A percentile compares a stretch with the other conserved stretches of the same genome.
Conservation (phyloP, 1,140 invertebrate species). For the Conus betulinus region DNA sequence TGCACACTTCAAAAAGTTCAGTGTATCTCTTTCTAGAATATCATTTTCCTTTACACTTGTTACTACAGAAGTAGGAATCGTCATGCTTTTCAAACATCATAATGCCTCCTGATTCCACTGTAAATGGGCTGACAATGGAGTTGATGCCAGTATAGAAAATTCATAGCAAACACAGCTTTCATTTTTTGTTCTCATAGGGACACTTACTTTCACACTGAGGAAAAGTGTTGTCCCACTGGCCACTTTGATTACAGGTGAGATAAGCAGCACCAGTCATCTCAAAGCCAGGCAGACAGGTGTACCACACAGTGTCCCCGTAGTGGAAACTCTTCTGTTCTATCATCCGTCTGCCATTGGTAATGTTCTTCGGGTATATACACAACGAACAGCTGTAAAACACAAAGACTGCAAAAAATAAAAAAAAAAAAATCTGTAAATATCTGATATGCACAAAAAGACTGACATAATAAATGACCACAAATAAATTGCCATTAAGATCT, state of each 20-base stretch:
- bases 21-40: too few relatives aligned
- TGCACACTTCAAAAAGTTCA: too few relatives aligned
- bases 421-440: too few relatives aligned
- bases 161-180: too few relatives aligned
- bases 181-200: neutral
- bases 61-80: too few relatives aligned
- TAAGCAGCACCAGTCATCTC: conserved; percentile 90
- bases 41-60: too few relatives aligned
- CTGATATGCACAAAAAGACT: neutral
- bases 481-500: too few relatives aligned
- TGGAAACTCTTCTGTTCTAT: conserved; percentile 89
- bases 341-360: conserved; percentile 88
- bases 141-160: too few relatives aligned
- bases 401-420: too few relatives aligned
- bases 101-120: too few relatives aligned
- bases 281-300: conserved; percentile 97
- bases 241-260: conserved; percentile 90
- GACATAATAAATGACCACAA: neutral
- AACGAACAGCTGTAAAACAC: conserved; percentile 2
- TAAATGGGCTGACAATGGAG: too few relatives aligned
- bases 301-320: conserved; percentile 91
- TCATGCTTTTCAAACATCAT: too few relatives aligned
- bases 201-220: conserved; percentile 89
- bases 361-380: neutral
- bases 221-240: conserved; percentile 89